Evolutionary conservation across 2,113 vertebrate species (phyloP).

Genomic region (Patagioenas fasciata): DNA sequence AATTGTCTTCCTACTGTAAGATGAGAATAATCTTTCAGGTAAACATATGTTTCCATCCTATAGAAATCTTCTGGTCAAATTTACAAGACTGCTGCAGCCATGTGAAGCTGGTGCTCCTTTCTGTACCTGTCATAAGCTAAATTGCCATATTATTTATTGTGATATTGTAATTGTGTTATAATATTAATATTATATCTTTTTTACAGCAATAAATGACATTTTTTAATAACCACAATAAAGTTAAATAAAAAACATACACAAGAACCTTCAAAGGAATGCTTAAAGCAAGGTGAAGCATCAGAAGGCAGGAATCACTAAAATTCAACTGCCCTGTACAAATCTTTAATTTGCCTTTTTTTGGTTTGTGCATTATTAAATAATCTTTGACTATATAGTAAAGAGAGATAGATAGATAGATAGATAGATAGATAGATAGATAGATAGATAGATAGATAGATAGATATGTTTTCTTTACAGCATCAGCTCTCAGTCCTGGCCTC

Average conservation of each 20-base stretch:
- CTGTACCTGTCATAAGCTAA: not conserved
- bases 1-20: not conserved
- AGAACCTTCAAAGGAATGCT: not conserved
- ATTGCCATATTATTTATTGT: not conserved
- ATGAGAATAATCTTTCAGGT: not conserved
- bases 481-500: not conserved
- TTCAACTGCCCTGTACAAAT: not conserved
- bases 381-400: not conserved
- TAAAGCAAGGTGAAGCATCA: not conserved
- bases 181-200: not conserved
- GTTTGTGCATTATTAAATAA: not conserved
- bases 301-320: not conserved
- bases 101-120: not conserved
- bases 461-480: not conserved
- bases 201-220: not conserved
- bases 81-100: fast-evolving
- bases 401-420: not conserved
- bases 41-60: not conserved
- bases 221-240: not conserved
- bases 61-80: not conserved
- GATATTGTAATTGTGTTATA: not conserved
- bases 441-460: too few relatives aligned
- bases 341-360: not conserved
- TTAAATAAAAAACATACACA: not conserved
- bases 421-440: not conserved